Conservation (phyloP, 2,888 invertebrate genomes). For the Drosophila helvetica region DNA sequence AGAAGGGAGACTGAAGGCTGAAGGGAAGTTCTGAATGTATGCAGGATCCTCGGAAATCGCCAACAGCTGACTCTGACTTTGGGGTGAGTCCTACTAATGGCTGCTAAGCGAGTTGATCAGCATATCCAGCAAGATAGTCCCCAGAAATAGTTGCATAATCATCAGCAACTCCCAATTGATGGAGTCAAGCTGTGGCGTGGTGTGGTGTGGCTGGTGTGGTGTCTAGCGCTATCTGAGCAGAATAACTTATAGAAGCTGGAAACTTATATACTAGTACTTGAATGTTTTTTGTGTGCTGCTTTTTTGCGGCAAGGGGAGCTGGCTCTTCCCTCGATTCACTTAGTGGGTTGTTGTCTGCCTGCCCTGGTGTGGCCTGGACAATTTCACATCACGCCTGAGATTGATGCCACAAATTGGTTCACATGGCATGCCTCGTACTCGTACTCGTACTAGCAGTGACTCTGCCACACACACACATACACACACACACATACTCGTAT, state of each 20-base stretch:
- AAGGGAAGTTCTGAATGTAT: neutral
- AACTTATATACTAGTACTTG: neutral
- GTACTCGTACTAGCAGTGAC: slow-evolving; percentile 28
- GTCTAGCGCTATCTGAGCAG: slow-evolving; percentile 20
- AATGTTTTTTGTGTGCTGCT: too few species aligned
- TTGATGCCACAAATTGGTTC: slow-evolving; percentile 83
- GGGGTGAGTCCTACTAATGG: neutral
- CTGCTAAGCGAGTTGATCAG: too few species aligned
- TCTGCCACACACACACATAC: slow-evolving; percentile 13
- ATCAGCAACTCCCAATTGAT: neutral
- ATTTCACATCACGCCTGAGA: slow-evolving; percentile 81
- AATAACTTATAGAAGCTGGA: slow-evolving; percentile 25
- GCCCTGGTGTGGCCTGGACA: slow-evolving; percentile 56
- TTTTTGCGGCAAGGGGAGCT: neutral
- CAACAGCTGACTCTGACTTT: neutral
- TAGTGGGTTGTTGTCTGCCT: slow-evolving; percentile 14
- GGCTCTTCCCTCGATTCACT: slow-evolving; percentile 32
- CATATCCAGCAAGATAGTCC: slow-evolving; percentile 9
- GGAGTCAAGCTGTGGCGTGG: neutral
- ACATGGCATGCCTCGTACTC: slow-evolving; percentile 70
- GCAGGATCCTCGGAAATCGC: neutral
- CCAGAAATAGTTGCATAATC: slow-evolving; percentile 13
- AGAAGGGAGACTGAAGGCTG: neutral
- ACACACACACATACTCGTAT: neutral
- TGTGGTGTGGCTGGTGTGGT: too few species aligned